Percentiles rank a stretch among this genome's conserved stretches.
These are phyloP conservation scores for Saxicola maurus DNA, from an alignment of 2,797 vertebrate species.

Conservation along the genomic window DNA sequence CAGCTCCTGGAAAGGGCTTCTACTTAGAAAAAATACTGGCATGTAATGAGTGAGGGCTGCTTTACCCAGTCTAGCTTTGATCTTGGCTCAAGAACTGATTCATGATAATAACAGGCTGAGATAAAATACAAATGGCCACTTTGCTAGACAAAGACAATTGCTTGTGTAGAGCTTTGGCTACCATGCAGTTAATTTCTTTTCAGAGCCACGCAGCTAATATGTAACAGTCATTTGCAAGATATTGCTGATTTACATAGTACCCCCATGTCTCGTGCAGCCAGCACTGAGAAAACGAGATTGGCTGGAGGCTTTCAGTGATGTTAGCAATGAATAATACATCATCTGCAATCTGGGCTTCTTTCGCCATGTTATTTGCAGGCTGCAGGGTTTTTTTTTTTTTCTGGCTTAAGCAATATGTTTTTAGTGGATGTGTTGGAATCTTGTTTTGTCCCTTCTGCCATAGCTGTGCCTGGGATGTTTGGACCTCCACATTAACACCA, in stretches of 20 bases:
- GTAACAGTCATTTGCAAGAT: slow-evolving; percentile 28
- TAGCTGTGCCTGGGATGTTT: background rate
- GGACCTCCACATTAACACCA: background rate
- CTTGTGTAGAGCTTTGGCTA: slow-evolving; percentile 26
- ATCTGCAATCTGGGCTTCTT: slow-evolving; percentile 49
- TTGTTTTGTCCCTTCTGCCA: slow-evolving; percentile 1
- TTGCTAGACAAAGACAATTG: slow-evolving; percentile 46
- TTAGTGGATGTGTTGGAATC: slow-evolving; percentile 11
- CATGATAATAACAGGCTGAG: slow-evolving; percentile 24
- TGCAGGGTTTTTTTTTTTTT: background rate
- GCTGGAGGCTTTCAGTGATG: slow-evolving; percentile 28
- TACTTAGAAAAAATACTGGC: background rate
- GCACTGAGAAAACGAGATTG: background rate
- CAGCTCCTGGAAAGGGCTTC: background rate
- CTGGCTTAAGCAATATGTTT: slow-evolving; percentile 20
- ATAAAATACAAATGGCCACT: slow-evolving; percentile 47
- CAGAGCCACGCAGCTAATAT: slow-evolving; percentile 33
- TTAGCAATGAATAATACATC: slow-evolving; percentile 57
- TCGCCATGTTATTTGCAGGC: slow-evolving; percentile 3
- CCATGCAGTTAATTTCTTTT: background rate
- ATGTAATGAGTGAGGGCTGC: background rate
- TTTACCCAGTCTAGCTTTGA: slow-evolving; percentile 1
- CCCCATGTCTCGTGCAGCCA: slow-evolving; percentile 37
- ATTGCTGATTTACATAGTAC: slow-evolving; percentile 35
- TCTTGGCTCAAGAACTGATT: slow-evolving; percentile 36